These are phyloP conservation scores for Horisme vitalbata DNA, from an alignment of 2,888 invertebrate species.

Conservation along the genomic window DNA sequence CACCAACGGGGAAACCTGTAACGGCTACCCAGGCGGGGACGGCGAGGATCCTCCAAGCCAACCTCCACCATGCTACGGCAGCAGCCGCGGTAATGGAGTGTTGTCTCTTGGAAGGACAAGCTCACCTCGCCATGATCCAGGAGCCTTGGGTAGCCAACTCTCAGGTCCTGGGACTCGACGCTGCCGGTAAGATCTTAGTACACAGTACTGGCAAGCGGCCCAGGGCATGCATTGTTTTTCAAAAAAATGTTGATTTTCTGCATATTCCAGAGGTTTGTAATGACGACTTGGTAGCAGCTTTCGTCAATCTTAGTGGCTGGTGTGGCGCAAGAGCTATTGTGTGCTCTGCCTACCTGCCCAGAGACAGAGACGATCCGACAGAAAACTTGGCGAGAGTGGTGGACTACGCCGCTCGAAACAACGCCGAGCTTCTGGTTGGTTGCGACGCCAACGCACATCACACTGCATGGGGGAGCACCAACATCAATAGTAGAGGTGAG, in stretches of 20 bases:
- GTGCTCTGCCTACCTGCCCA: not conserved
- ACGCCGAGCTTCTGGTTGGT: too few species aligned
- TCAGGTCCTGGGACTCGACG: not conserved
- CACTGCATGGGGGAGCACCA: not conserved
- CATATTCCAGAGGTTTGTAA: not conserved
- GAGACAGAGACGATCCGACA: not conserved
- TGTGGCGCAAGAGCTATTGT: too few species aligned
- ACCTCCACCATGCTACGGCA: not conserved
- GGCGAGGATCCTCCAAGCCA: not conserved
- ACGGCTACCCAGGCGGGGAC: not conserved
- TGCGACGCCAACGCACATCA: not conserved
- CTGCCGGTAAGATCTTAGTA: constrained; percentile 66
- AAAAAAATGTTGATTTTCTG: not conserved
- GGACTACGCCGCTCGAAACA: too few species aligned
- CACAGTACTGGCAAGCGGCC: constrained; percentile 82
- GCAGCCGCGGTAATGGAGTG: not conserved
- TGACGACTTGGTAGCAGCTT: too few species aligned
- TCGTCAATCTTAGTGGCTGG: too few species aligned
- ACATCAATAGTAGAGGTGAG: not conserved
- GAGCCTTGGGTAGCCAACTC: not conserved
- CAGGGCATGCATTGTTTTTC: constrained; percentile 58
- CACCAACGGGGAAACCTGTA: not conserved
- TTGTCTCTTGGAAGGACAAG: not conserved
- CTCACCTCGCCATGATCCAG: not conserved
- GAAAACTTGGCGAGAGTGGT: not conserved